phyloP scores from a whole-genome alignment of 2,113 vertebrate species.

The Riparia riparia region DNA sequence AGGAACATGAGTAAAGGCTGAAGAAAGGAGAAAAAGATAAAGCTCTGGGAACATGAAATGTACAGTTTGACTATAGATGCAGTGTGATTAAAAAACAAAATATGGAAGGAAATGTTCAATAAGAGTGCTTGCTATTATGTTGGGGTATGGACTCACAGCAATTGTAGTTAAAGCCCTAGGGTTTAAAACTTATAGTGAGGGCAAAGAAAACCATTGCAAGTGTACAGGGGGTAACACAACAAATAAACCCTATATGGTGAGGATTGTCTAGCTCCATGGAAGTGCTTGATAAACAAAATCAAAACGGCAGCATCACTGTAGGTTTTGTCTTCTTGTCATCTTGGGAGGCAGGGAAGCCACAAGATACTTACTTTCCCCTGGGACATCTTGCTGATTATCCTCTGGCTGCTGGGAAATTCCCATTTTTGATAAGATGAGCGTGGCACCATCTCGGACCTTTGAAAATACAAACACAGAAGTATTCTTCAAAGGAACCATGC shows the following conservation, averaged over 20 bases:
- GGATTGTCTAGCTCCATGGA: neutral
- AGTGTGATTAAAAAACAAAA: neutral
- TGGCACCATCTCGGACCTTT: conserved; percentile 94
- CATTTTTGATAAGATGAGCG: conserved; percentile 89
- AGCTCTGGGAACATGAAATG: neutral
- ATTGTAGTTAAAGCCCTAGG: neutral
- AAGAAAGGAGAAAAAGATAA: neutral
- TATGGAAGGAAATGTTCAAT: neutral
- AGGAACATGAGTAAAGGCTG: neutral
- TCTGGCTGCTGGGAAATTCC: conserved; percentile 90
- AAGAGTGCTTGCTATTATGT: neutral
- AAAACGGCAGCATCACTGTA: neutral
- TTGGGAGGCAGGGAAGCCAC: neutral
- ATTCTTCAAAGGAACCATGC: rapidly evolving
- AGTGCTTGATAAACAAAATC: neutral
- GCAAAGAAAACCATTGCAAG: neutral
- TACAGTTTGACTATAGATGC: neutral
- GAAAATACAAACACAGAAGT: conserved; percentile 36
- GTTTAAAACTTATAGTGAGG: neutral
- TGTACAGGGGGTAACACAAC: neutral
- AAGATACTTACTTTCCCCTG: conserved; percentile 89
- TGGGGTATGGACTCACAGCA: neutral
- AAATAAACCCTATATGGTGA: neutral
- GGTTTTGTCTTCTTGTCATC: neutral
- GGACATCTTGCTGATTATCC: conserved; percentile 94